Conservation (phyloP, 2,888 invertebrate species). For the Folsomia candida region DNA sequence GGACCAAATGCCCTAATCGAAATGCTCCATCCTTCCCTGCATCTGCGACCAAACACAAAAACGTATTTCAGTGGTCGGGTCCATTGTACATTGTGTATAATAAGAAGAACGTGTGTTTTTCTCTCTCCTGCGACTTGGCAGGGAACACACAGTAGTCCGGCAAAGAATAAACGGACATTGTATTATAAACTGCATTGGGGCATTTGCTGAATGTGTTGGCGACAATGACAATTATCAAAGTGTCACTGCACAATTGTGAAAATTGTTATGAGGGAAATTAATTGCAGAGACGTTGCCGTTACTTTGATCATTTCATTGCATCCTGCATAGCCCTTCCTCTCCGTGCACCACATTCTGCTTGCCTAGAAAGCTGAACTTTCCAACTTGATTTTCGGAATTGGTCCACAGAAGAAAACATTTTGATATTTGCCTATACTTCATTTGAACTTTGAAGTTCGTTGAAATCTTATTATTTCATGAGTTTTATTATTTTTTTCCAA, state of each 20-base stretch:
- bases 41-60: not conserved
- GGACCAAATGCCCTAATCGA: not conserved
- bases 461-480: not conserved
- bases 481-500: too few species aligned
- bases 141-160: not conserved
- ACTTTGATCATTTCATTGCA: not conserved
- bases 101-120: not conserved
- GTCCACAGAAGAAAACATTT: too few species aligned
- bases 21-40: constrained; percentile 1
- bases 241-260: not conserved
- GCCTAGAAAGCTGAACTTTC: too few species aligned
- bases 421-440: too few species aligned
- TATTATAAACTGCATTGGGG: not conserved
- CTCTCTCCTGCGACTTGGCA: not conserved
- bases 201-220: not conserved
- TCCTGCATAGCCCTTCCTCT: not conserved
- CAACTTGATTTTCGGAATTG: too few species aligned
- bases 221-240: not conserved
- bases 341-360: too few species aligned
- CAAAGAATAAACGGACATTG: not conserved
- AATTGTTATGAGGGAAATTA: constrained; percentile 2
- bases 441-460: too few species aligned
- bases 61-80: not conserved
- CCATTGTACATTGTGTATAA: not conserved
- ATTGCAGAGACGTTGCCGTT: constrained; percentile 1